Evolutionary conservation across 2,888 invertebrate genomes (phyloP).

Genomic region (Cephalotes varians): DNA sequence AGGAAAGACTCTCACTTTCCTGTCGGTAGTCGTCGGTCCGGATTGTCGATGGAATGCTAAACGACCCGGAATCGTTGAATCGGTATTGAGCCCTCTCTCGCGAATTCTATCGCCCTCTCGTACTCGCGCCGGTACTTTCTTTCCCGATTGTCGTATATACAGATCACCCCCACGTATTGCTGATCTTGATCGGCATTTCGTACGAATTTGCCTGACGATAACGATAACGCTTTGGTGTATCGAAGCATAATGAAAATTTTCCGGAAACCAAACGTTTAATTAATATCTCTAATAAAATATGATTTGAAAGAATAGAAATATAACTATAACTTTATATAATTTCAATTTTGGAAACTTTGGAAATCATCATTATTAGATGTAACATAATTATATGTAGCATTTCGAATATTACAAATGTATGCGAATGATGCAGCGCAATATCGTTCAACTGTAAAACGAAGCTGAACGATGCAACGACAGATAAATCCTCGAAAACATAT

Average conservation of each 20-base stretch:
- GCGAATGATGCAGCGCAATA: neutral
- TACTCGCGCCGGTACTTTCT: slow-evolving; percentile 53
- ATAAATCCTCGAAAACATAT: slow-evolving; percentile 3
- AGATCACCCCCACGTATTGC: slow-evolving; percentile 62
- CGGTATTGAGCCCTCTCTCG: slow-evolving; percentile 74
- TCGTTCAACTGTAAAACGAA: neutral
- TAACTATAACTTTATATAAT: neutral
- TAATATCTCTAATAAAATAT: neutral
- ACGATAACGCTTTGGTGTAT: slow-evolving; percentile 53
- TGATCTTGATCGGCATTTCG: slow-evolving; percentile 67
- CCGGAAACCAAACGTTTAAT: neutral
- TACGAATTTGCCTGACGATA: slow-evolving; percentile 73
- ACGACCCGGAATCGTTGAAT: slow-evolving; percentile 79
- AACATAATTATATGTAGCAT: neutral
- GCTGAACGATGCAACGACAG: neutral
- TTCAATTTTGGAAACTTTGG: neutral
- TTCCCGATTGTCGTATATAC: slow-evolving; percentile 44
- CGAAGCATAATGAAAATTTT: neutral
- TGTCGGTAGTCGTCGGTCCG: slow-evolving; percentile 71
- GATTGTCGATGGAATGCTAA: slow-evolving; percentile 80
- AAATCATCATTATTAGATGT: neutral
- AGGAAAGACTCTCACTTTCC: slow-evolving; percentile 78
- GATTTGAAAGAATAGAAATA: neutral
- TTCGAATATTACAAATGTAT: neutral
- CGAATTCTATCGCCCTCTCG: slow-evolving; percentile 54